Base-by-base conservation (phyloP, 2,797 vertebrate genomes). In the Danio tinwini region DNA sequence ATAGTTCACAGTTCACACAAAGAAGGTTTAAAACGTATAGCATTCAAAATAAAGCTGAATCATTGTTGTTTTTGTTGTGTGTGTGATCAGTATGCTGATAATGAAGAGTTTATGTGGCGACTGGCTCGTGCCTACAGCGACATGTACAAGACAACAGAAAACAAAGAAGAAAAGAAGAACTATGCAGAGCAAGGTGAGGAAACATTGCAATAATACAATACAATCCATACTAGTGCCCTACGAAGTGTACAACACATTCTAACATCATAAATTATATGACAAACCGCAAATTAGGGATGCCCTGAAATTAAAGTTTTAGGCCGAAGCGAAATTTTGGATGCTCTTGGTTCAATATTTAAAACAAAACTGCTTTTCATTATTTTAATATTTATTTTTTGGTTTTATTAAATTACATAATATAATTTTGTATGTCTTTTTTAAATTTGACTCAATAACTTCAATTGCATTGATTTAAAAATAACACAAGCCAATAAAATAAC, bases 101-200 rank as follows among this genome's bases (percentile, higher is more conserved):
- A 87, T 83, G 88, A 88, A 2, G 95, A 97, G 53, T 99, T 97
- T 74, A 91, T 96, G 0, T 98, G 97, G 97, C 94, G 97, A 85
- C 91, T 98, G 85, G 97, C 96, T 12, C 95, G 97, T 12, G 95
- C 96, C 0, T 96, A 96, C 82, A 94, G 90, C 0, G 97, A 98
- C 77, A 93, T 98, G 95, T 96, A 90, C 14, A 91, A 94, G 45
- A 90, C 92, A 16, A 84, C 93, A 0, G 91, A 92, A 7, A 92
- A 95, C 37, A 49, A 74, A 4, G 93, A 93, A 0, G 91, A 97
- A 88, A 96, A 91, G 90, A 93, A 86, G 45, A 89, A 87, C 0
- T 96, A 94, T 0, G 95, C 95, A 1, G 90, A 92, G 7, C 90
- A 90, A 88, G 93, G 94, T 94, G 64, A 87, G 58, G 8, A 64